Evolutionary conservation across 1,140 invertebrate genomes (phyloP), one percentile per base, ranked within the genome.

Genomic region (Bombus fervidus): DNA sequence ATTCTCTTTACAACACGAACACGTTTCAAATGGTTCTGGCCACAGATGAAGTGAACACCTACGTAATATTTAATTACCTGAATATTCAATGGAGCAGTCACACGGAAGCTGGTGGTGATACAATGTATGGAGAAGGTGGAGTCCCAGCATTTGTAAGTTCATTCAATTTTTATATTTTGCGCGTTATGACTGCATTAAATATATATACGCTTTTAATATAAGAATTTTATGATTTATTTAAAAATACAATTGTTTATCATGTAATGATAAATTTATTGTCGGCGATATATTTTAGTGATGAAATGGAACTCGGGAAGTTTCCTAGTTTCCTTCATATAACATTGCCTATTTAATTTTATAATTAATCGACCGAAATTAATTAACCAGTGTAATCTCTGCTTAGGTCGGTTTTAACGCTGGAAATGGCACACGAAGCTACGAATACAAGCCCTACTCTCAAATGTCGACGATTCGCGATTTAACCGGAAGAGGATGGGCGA

Each of bases 371-470:
- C 5, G 47, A 53, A 53, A 53, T 53, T 22, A 53, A 53, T 53
- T 22, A 53, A 18, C 18, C 18, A 22, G 18, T 22, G 18, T 53
- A 22, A 53, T 53, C 6, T 53, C 18, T 53, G 47, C 6, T 22
- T 25, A 98, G 98, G 97, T 99, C 91, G 98, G 98, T 62, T 99
- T 99, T 94, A 99, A 99, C 93, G 98, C 97, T 77, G 98, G 98
- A 81, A 99, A 99, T 92, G 98, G 98, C 28, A 99, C 98, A 2
- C 96, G 97, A 92, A 97, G 97, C 83, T 99, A 97, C 93, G 98
- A 99, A 94, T 99, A 99, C 93, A 96, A 96, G 79, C 98, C 98
- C 0, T 99, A 98, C 94, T 99, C 98, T 71, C 98, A 99, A 95
- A 96, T 96, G 53, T 97, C 98, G 41, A 97, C 98, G 34, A 96